Conservation (phyloP, 2,797 vertebrate genomes). For the Rhincodon typus region DNA sequence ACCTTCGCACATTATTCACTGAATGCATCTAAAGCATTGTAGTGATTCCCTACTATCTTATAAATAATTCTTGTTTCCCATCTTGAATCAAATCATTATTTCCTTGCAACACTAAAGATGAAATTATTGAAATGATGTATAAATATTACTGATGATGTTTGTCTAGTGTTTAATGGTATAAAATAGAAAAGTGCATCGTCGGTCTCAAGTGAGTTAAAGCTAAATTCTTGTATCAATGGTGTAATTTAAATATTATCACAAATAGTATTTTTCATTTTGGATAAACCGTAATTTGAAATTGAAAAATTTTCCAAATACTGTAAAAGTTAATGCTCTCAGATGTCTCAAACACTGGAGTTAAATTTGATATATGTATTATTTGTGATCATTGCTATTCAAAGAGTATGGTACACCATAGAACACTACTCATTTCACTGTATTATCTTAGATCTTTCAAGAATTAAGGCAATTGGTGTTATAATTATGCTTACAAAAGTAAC, state of each 20-base stretch:
- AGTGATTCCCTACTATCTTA: neutral
- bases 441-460: neutral
- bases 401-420: neutral
- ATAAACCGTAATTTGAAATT: neutral
- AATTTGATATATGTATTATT: neutral
- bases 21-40: neutral
- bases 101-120: neutral
- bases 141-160: neutral
- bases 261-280: neutral
- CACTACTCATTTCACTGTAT: neutral
- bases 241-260: neutral
- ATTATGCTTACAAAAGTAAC: neutral
- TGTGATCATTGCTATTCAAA: neutral
- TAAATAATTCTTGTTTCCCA: neutral
- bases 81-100: slow-evolving; percentile 5
- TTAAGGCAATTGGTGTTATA: neutral
- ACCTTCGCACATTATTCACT: neutral
- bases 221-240: neutral
- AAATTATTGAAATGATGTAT: neutral
- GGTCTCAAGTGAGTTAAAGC: neutral
- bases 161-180: neutral
- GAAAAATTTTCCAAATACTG: slow-evolving; percentile 4
- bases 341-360: neutral
- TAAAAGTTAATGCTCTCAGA: neutral
- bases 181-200: slow-evolving; percentile 26